Conservation (phyloP, 2,113 vertebrate genomes). For the Melanotaenia duboulayi region DNA sequence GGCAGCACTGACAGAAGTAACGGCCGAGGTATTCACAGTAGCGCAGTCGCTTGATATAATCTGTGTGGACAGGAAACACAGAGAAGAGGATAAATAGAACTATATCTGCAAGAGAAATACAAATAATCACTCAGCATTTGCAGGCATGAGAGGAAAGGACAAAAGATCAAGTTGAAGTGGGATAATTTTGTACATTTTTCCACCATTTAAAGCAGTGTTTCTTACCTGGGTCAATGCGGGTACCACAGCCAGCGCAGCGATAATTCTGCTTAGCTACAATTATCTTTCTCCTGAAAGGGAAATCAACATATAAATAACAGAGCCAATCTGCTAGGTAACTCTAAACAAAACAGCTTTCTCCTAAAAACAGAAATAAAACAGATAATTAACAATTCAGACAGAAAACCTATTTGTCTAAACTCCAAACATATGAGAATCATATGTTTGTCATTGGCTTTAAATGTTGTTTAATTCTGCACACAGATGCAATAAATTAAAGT, state of each 20-base stretch:
- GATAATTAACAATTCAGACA: too few relatives aligned
- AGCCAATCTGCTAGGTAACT: rapidly evolving
- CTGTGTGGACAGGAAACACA: conserved; percentile 69
- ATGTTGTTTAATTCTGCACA: too few relatives aligned
- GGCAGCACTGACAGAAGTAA: conserved; percentile 99
- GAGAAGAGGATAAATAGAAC: not conserved
- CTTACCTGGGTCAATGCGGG: conserved; percentile 91
- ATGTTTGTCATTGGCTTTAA: too few relatives aligned
- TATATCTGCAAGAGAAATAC: not conserved
- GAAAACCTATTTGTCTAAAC: too few relatives aligned
- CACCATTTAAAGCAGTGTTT: not conserved
- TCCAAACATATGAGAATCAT: too few relatives aligned
- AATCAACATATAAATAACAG: not conserved
- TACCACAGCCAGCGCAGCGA: conserved; percentile 96
- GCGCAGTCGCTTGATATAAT: conserved; percentile 95
- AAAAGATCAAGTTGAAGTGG: not conserved
- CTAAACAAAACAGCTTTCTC: not conserved
- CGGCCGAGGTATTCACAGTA: conserved; percentile 98
- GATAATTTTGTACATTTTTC: too few relatives aligned
- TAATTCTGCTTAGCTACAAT: conserved; percentile 96
- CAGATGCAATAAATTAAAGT: too few relatives aligned
- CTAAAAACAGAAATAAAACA: not conserved
- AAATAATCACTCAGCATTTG: not conserved
- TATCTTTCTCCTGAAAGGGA: conserved; percentile 89
- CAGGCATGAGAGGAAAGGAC: not conserved